phyloP scores from a whole-genome alignment of 2,888 invertebrate genomes.

The Lobophora halterata region DNA sequence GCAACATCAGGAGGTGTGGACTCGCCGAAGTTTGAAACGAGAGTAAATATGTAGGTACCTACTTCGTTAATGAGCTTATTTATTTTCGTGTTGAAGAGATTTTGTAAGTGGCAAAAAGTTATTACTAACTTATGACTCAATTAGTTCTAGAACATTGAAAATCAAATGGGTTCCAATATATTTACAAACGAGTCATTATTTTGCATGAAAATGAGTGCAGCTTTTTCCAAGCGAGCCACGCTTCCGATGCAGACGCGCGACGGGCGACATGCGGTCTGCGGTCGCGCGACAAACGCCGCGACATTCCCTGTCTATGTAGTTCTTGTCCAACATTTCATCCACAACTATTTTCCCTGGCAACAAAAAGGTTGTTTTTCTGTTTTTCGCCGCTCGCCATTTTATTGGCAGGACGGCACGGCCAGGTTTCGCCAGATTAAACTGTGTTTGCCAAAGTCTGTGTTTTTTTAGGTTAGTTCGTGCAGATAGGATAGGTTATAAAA shows the following conservation, averaged over 20 bases:
- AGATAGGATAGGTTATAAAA: slow-evolving; percentile 17
- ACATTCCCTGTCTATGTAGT: slow-evolving; percentile 17
- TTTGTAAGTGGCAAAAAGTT: too few relatives aligned
- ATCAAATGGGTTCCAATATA: neutral
- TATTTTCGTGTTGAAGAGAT: too few relatives aligned
- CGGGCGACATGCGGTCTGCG: slow-evolving; percentile 36
- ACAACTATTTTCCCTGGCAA: slow-evolving; percentile 25
- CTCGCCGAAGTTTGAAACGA: too few relatives aligned
- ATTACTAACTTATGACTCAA: too few relatives aligned
- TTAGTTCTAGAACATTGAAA: neutral
- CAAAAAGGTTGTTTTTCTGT: slow-evolving; percentile 26
- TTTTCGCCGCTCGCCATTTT: slow-evolving; percentile 26
- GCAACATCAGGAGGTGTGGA: too few relatives aligned
- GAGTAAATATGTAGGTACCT: too few relatives aligned
- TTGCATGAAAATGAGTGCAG: neutral
- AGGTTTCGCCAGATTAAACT: slow-evolving; percentile 33
- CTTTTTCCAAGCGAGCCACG: neutral
- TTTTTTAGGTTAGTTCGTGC: slow-evolving; percentile 24
- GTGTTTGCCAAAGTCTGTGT: slow-evolving; percentile 26
- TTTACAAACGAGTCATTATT: neutral
- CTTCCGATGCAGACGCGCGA: neutral
- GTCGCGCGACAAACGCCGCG: slow-evolving; percentile 32
- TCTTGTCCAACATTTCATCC: slow-evolving; percentile 36
- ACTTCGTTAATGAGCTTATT: too few relatives aligned
- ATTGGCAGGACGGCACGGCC: slow-evolving; percentile 25